Base-by-base conservation (phyloP, 2,113 vertebrate species). In the Centropristis striata region DNA sequence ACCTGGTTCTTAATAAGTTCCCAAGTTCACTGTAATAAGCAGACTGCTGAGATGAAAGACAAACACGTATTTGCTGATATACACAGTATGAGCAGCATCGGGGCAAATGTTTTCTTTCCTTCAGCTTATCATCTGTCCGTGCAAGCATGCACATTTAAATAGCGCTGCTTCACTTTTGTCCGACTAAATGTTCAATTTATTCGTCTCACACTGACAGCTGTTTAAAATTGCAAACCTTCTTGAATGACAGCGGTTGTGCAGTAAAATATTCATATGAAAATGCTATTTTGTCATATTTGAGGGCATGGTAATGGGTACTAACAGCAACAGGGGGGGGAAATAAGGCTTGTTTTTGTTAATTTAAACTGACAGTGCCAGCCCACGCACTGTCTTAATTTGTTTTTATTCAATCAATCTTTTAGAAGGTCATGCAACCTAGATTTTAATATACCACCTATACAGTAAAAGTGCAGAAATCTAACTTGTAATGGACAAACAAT, bases 181-280 rank as follows among this genome's bases (percentile, higher is more conserved):
- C 10, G 18, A 54, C n/a, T 58, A 46, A 68, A 64, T 55, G 16
- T 55, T 27, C 6, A 42, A 32, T 64, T 32, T 63, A 39, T 50
- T 68, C 32, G 65, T 59, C 59, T 65, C 14, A 11, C 16, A 2
- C 1, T 47, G 76, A 58, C 60, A 83, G 72, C 61, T 44, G 10
- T 80, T 63, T 66, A 80, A 87, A 80, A 60, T 61, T 80, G 50
- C 63, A 86, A 65, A 65, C 58, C 41, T 74, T 75, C 8, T 42
- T 80, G 70, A 84, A 58, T 85, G 71, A 53, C 70, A 55, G 66
- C 25, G 0, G 15, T 64, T 71, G 42, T 51, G 37, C 32, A 23
- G 61, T 86, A 57, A 70, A 88, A 78, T 59, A 82, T 89, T 83
- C 21, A 82, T 42, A 9, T 15, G 15, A 73, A 84, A 78, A 47